Evolutionary conservation across 2,113 vertebrate species (phyloP).

Genomic region (Sialia sialis): DNA sequence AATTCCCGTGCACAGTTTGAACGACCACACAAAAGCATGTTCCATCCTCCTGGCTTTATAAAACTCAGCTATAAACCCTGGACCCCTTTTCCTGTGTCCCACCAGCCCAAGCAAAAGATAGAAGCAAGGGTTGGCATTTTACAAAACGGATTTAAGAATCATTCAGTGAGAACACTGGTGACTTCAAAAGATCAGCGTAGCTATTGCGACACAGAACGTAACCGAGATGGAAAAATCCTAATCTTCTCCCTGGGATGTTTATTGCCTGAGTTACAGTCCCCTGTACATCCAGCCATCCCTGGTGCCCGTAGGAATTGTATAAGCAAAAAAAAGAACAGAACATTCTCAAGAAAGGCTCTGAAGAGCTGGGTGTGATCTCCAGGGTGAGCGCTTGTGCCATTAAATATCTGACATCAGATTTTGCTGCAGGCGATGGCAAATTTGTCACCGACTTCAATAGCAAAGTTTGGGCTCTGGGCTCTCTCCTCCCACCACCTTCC

Average conservation of each 20-base stretch:
- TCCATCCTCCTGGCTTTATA: not conserved
- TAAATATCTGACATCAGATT: not conserved
- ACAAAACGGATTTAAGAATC: not conserved
- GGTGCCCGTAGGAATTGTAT: not conserved
- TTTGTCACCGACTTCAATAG: not conserved
- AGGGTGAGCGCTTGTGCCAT: not conserved
- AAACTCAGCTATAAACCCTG: not conserved
- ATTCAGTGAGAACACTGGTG: not conserved
- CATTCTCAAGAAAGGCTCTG: constrained; percentile 4
- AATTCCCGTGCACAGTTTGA: not conserved
- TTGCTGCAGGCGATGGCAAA: not conserved
- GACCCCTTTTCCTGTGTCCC: not conserved
- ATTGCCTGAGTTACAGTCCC: not conserved
- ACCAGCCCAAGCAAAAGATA: not conserved
- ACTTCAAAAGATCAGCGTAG: not conserved
- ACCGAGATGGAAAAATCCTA: not conserved
- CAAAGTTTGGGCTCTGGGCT: not conserved
- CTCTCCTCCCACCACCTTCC: not conserved
- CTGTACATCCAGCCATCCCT: not conserved
- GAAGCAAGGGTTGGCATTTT: not conserved
- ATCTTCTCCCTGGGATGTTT: constrained; percentile 2
- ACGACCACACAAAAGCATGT: not conserved
- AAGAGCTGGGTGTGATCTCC: not conserved
- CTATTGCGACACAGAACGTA: not conserved
- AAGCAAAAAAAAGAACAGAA: constrained; percentile 25